Evolutionary conservation across 2,888 invertebrate genomes (phyloP).

Genomic region (Hemicrepidius hirtus): DNA sequence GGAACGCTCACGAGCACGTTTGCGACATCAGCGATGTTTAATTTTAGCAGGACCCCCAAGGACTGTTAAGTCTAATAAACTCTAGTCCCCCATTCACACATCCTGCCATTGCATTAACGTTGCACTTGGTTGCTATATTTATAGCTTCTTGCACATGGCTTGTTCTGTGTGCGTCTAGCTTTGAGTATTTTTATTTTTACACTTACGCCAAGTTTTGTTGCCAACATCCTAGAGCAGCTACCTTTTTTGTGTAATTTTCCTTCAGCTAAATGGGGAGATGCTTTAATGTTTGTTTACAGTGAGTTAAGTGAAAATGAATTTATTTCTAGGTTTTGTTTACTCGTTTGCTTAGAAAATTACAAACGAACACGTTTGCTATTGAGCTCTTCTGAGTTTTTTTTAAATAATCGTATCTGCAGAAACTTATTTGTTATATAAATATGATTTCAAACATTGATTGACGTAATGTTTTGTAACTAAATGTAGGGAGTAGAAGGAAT

Average conservation of each 20-base stretch:
- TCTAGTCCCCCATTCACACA: slow-evolving; percentile 57
- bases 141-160: slow-evolving; percentile 46
- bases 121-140: slow-evolving; percentile 56
- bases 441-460: too few relatives aligned
- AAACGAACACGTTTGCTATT: too few relatives aligned
- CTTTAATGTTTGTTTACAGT: too few relatives aligned
- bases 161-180: slow-evolving; percentile 19
- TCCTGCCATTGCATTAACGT: slow-evolving; percentile 56
- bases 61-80: slow-evolving; percentile 60
- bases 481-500: too few relatives aligned
- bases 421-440: too few relatives aligned
- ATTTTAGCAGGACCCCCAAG: slow-evolving; percentile 56
- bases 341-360: too few relatives aligned
- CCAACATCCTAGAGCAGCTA: slow-evolving; percentile 6
- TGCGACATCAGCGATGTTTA: slow-evolving; percentile 49
- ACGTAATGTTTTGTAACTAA: too few relatives aligned
- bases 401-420: too few relatives aligned
- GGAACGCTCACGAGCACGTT: slow-evolving; percentile 38
- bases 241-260: slow-evolving; percentile 8
- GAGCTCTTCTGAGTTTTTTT: too few relatives aligned
- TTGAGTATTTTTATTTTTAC: slow-evolving; percentile 23
- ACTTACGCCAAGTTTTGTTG: background rate
- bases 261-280: background rate
- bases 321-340: too few relatives aligned
- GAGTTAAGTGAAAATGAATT: too few relatives aligned